Evolutionary conservation across 2,888 invertebrate genomes (phyloP), one percentile per base, ranked within the genome.

Genomic region (Sinopyrophorus schimmeli): DNA sequence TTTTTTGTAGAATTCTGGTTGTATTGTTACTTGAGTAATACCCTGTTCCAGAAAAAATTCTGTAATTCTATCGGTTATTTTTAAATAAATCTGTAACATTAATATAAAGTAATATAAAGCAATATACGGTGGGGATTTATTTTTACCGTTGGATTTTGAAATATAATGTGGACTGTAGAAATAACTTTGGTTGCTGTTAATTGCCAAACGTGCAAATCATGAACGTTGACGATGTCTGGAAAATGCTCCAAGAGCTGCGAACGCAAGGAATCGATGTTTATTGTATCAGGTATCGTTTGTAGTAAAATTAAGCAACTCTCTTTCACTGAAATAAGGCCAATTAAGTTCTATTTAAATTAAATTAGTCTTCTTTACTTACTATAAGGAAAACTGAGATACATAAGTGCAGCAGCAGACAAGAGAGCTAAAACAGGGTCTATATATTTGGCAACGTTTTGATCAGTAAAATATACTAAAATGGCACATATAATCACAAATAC

Each of bases 131-230:
- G 6, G 4, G 18, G 18, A 18, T 5, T 5, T 10, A 12, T n/a
- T 5, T 62, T 64, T 61, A 80, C 80, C 68, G 76, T 76, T 14
- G 84, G 82, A 66, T 82, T 81, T 56, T 80, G 74, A 63, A 87
- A 86, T 59, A 86, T 84, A 5, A 93, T 83, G 65, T 93, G 93
- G 2, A 87, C 89, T 0, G 93, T 92, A 12, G 90, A 89, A 34
- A 92, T 87, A 21, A 88, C 82, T 70, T 86, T 84, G 60, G 83
- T 82, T 0, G 87, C 81, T 3, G 89, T 88, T 52, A 93, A 74
- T 61, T 91, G 89, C 92, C 93, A 93, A 12, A 93, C 86, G 66
- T 93, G 93, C 26, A 93, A 78, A 73, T 93, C 92, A 66, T 93
- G 93, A 11, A 92, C 85, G 63, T 83, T 86, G 0, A 83, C 74